Base-by-base conservation (phyloP, 2,797 vertebrate species). In the Alca torda region DNA sequence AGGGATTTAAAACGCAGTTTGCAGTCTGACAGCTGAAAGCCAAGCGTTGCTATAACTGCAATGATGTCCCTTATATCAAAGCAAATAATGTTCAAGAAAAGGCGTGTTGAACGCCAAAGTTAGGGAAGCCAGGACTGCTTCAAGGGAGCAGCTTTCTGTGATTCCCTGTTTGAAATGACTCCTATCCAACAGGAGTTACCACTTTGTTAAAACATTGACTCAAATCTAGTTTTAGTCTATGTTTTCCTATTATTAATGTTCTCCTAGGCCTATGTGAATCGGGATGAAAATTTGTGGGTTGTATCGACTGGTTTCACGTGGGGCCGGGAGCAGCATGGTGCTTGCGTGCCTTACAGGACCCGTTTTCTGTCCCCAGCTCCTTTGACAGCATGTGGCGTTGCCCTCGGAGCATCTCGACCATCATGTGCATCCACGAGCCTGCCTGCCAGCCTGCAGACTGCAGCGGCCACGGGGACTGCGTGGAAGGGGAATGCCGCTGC, bases 401-500 rank as follows among this genome's bases (percentile, higher is more conserved):
- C 80, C 98, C 98, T 3, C 98, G 99, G 10, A 73, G 2, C 0
- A 97, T 99, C 72, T 99, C 99, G 26, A 99, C 99, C 2, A 57
- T 99, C 63, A 43, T 99, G 65, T 99, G 99, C 8, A 89, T 99
- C 43, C 99, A 99, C 2, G 98, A 97, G 87, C 98, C 97, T 3
- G 76, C 43, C 86, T 99, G 99, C 37, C 92, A 97, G 69, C 98
- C 98, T 0, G 61, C 95, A 0, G 95, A 99, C 98, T 99, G 99
- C 98, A 98, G 97, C 0, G 97, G 98, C 30, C 98, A 98, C 0
- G 99, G 99, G 13, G 85, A 33, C 67, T 99, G 99, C 1, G 87
- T 98, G 91, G 95, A 97, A 1, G 99, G 99, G 19, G 84, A 1
- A 19, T 99, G 99, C 50, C 96, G 2, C 51, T 99, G 99, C 88